phyloP scores from a whole-genome alignment of 2,797 vertebrate species.

The Ficedula albicollis region DNA sequence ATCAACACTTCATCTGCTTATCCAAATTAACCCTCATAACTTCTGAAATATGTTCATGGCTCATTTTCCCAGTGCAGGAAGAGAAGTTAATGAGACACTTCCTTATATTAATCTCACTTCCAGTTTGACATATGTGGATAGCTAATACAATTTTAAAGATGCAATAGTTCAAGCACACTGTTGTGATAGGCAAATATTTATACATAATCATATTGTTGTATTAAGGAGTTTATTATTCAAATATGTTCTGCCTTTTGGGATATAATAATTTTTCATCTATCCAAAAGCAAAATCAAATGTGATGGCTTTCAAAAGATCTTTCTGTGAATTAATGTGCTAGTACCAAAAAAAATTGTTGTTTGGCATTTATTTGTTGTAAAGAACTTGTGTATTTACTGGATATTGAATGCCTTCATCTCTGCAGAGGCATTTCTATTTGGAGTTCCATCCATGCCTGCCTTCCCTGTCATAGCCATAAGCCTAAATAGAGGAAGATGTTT shows the following conservation, averaged over 20 bases:
- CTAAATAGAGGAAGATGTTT: constrained; percentile 42
- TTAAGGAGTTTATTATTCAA: constrained; percentile 20
- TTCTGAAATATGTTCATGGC: constrained; percentile 22
- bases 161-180: neutral
- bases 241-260: neutral
- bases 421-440: constrained; percentile 9
- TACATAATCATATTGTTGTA: neutral
- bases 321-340: neutral
- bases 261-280: neutral
- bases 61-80: neutral
- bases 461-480: neutral
- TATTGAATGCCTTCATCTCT: neutral
- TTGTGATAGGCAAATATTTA: constrained; percentile 22
- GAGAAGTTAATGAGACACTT: constrained; percentile 3
- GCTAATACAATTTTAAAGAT: constrained; percentile 18
- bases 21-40: constrained; percentile 9
- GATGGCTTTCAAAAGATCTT: neutral
- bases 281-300: neutral
- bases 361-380: neutral
- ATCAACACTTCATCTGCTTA: neutral
- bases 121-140: constrained; percentile 6
- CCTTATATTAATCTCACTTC: constrained; percentile 24
- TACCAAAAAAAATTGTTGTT: neutral
- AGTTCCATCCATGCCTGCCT: neutral
- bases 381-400: neutral